Evolutionary conservation across 2,113 vertebrate genomes (phyloP).

Genomic region (Chrysemys picta): DNA sequence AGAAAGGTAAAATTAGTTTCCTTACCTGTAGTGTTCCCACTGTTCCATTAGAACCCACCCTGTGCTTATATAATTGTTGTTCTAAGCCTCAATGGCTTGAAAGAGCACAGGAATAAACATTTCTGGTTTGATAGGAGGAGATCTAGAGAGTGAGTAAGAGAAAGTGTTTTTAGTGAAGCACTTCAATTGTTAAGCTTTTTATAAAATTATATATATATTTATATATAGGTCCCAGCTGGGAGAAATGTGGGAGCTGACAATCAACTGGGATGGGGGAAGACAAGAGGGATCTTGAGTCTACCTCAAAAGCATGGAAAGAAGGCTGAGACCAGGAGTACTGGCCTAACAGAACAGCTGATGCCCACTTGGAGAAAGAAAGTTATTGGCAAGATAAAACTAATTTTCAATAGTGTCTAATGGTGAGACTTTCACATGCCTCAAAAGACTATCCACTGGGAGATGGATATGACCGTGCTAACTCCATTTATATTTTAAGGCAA

Average conservation of each 20-base stretch:
- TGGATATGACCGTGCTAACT: not conserved
- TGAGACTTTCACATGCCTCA: not conserved
- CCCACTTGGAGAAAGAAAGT: not conserved
- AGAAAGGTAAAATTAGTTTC: not conserved
- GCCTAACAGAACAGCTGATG: not conserved
- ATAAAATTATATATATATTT: too few relatives aligned
- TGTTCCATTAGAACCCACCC: not conserved
- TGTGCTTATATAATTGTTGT: not conserved
- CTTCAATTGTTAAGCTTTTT: not conserved
- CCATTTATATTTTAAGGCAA: not conserved
- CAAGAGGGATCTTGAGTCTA: not conserved
- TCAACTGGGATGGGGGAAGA: not conserved
- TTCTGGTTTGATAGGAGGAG: not conserved
- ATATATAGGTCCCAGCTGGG: too few relatives aligned
- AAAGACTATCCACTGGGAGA: not conserved
- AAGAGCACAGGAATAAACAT: not conserved
- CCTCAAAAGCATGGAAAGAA: not conserved
- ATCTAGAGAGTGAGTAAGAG: not conserved
- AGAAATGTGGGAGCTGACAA: not conserved
- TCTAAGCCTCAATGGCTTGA: not conserved
- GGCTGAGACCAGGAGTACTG: not conserved
- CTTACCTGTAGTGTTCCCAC: not conserved
- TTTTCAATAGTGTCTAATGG: not conserved
- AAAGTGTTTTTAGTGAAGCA: not conserved
- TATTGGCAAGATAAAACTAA: not conserved